Conservation (phyloP, 2,888 invertebrate genomes). For the Tetranychus piercei region DNA sequence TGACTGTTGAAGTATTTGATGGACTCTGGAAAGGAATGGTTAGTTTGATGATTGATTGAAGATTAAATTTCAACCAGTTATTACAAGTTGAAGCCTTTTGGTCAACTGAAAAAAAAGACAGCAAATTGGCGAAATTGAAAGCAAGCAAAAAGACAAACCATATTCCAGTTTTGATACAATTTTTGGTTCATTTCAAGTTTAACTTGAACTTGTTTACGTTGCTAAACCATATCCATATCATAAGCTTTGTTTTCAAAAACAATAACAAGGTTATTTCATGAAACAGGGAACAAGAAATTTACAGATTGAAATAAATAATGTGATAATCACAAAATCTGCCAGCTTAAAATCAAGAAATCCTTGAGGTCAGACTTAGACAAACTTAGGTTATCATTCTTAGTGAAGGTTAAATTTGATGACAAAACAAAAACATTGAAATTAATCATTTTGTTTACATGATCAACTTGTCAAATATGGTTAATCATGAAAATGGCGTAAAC, state of each 20-base stretch:
- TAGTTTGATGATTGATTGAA: neutral
- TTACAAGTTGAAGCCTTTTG: slow-evolving; percentile 14
- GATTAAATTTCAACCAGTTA: neutral
- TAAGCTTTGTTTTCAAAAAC: slow-evolving; percentile 6
- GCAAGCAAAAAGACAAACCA: too few species aligned
- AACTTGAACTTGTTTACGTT: too few species aligned
- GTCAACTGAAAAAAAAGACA: slow-evolving; percentile 23
- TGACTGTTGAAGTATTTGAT: slow-evolving; percentile 29
- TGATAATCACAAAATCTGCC: neutral
- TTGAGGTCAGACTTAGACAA: neutral
- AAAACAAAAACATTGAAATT: neutral
- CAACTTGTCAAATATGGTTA: too few species aligned
- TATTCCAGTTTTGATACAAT: too few species aligned
- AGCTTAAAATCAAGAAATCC: neutral
- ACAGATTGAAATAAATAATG: neutral
- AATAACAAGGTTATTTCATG: neutral
- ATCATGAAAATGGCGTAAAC: too few species aligned
- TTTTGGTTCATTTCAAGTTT: too few species aligned
- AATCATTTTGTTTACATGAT: slow-evolving; percentile 3
- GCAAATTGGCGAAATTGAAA: too few species aligned
- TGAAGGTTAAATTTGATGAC: neutral
- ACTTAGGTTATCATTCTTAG: neutral
- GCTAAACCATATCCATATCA: too few species aligned
- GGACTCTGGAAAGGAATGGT: slow-evolving; percentile 28
- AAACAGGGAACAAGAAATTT: neutral